A percentile compares a stretch with the other conserved stretches of the same genome.
Conservation (phyloP, 2,888 invertebrate species). For the Willowsia nigromaculata region DNA sequence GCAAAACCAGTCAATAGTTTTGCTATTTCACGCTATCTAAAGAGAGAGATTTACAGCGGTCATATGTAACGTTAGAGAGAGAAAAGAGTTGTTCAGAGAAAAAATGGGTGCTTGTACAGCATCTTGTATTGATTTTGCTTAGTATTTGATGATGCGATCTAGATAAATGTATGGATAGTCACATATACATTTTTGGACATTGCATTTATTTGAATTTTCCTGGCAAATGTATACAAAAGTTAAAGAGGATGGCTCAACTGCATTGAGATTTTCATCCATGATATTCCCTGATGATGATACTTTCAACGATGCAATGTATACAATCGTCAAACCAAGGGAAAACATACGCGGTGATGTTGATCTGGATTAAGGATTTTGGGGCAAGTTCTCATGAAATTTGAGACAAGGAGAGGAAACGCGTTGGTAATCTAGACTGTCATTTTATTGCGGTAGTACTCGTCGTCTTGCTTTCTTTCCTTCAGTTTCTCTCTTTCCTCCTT, state of each 20-base stretch:
- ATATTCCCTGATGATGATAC: neutral
- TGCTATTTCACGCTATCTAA: neutral
- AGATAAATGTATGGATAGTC: neutral
- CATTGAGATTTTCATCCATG: neutral
- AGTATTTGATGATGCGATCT: neutral
- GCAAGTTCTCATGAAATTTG: constrained; percentile 40
- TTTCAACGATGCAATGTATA: neutral
- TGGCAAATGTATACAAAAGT: neutral
- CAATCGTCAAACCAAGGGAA: neutral
- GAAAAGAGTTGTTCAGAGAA: neutral
- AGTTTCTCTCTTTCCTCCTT: neutral
- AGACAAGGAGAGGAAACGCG: neutral
- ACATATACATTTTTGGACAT: neutral
- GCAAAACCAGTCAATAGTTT: neutral
- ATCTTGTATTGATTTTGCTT: neutral
- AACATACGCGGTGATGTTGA: neutral
- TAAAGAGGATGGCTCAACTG: neutral
- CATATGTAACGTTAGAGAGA: neutral
- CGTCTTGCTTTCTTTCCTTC: neutral
- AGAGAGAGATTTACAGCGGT: neutral
- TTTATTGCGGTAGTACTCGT: neutral
- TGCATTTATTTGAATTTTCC: neutral
- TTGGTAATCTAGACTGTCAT: constrained; percentile 31
- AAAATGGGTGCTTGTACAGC: neutral
- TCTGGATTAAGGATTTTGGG: constrained; percentile 36